Evolutionary conservation across 2,113 vertebrate genomes (phyloP).

Genomic region (Cebus imitator): DNA sequence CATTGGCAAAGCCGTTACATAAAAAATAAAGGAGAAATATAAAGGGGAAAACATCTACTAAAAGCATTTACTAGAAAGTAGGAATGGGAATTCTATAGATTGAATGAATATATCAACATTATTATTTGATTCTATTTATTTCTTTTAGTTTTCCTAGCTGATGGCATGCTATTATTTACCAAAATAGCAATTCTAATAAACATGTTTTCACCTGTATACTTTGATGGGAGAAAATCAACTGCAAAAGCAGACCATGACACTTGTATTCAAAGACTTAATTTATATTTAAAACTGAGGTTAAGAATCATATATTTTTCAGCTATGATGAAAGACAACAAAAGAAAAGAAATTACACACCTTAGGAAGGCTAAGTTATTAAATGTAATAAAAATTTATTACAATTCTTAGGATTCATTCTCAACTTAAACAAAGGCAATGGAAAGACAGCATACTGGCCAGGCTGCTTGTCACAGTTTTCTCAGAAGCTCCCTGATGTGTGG

Average conservation of each 20-base stretch:
- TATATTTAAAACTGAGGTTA: constrained; percentile 71
- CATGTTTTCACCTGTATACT: constrained; percentile 53
- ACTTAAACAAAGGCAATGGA: background rate
- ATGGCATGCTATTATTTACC: constrained; percentile 63
- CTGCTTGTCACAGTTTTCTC: background rate
- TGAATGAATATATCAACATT: constrained; percentile 47
- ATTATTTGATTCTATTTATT: constrained; percentile 66
- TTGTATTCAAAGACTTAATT: constrained; percentile 69
- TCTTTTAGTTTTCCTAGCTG: constrained; percentile 68
- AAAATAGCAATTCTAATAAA: constrained; percentile 78
- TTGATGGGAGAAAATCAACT: constrained; percentile 79
- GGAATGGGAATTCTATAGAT: background rate
- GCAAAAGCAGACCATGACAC: constrained; percentile 60
- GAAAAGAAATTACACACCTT: background rate
- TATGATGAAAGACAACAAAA: background rate
- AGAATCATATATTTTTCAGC: constrained; percentile 56
- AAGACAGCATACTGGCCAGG: rapidly evolving
- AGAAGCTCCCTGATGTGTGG: background rate
- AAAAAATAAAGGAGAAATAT: constrained; percentile 57
- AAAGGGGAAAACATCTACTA: background rate
- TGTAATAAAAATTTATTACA: background rate
- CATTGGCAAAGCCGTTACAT: background rate
- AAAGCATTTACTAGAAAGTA: background rate
- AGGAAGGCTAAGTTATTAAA: background rate
- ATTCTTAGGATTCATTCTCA: background rate